A percentile compares a stretch with the other conserved stretches of the same genome.
Evolutionary conservation across 2,797 vertebrate genomes (phyloP).

Genomic region (Dicrostonyx torquatus): DNA sequence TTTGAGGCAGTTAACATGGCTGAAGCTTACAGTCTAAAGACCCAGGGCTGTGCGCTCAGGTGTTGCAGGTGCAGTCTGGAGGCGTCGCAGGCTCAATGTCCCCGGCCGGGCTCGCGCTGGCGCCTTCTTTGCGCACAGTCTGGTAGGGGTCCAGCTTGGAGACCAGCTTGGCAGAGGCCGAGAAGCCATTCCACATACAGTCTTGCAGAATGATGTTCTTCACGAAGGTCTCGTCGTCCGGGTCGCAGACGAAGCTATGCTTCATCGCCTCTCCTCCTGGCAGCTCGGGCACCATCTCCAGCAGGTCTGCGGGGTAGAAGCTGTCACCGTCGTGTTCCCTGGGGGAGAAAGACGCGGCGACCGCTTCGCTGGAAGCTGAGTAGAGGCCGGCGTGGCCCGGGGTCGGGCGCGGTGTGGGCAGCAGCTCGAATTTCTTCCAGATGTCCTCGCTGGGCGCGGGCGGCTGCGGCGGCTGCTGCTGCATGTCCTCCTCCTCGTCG

Average conservation of each 20-base stretch:
- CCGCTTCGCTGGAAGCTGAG: conserved; percentile 88
- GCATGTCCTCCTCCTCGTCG: conserved; percentile 95
- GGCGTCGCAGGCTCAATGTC: conserved; percentile 71
- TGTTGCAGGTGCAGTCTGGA: conserved; percentile 93
- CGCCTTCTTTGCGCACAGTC: conserved; percentile 90
- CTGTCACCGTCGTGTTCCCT: conserved; percentile 81
- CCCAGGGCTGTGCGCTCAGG: conserved; percentile 68
- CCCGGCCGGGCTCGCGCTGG: conserved; percentile 61
- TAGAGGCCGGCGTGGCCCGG: conserved; percentile 92
- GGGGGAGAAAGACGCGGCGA: conserved; percentile 89
- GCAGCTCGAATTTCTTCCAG: conserved; percentile 99
- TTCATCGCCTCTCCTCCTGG: conserved; percentile 95
- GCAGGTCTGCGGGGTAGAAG: conserved; percentile 94
- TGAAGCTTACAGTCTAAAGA: background rate
- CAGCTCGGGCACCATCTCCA: conserved; percentile 97
- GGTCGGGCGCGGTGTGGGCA: conserved; percentile 95
- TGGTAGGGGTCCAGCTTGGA: conserved; percentile 95
- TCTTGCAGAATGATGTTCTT: conserved; percentile 98
- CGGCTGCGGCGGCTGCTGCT: conserved; percentile 91
- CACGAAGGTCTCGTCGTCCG: conserved; percentile 93
- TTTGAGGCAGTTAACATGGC: background rate
- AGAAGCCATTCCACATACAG: conserved; percentile 99
- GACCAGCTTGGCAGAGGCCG: conserved; percentile 95
- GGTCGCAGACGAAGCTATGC: conserved; percentile 98
- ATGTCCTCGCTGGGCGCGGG: conserved; percentile 98